These are phyloP conservation scores for Zhuqinia jingwanae DNA, from an alignment of 2,888 invertebrate genomes.

Conservation along the genomic window DNA sequence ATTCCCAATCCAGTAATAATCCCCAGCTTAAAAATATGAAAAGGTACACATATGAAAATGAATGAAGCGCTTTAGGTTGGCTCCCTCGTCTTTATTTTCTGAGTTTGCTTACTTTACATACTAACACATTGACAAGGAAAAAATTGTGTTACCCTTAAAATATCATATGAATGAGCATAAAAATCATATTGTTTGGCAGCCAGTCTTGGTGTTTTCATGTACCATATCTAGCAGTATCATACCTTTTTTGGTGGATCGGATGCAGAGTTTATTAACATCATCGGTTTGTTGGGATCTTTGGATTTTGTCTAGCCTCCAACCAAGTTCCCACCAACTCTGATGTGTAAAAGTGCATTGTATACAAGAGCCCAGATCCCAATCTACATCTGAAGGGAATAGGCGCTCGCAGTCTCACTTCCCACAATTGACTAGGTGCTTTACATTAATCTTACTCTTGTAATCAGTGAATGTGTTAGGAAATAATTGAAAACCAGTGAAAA, in stretches of 20 bases:
- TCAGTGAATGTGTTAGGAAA: conserved; percentile 25
- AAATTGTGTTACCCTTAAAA: too few species aligned
- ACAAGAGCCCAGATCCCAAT: conserved; percentile 32
- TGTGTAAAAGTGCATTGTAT: neutral
- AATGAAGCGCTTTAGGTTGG: neutral
- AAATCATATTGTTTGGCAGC: too few species aligned
- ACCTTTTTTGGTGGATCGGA: conserved; percentile 6
- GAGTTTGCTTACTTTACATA: neutral
- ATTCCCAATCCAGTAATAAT: too few species aligned
- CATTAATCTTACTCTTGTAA: conserved; percentile 1
- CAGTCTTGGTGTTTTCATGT: neutral
- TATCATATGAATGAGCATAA: neutral
- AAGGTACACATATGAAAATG: too few species aligned
- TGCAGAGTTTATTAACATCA: conserved; percentile 57
- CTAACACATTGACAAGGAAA: conserved; percentile 35
- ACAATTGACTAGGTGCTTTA: conserved; percentile 29
- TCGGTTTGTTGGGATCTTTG: conserved; percentile 12
- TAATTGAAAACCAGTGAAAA: conserved; percentile 26
- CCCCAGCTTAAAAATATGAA: too few species aligned
- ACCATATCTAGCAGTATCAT: too few species aligned
- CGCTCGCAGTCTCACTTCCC: conserved; percentile 56
- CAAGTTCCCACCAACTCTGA: conserved; percentile 58
- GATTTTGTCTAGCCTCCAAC: too few species aligned
- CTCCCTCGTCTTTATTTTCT: neutral
- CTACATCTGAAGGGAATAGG: conserved; percentile 54